Percentiles rank a stretch among this genome's conserved stretches.
Conservation (phyloP, 2,797 vertebrate genomes). For the Danio aesculapii region DNA sequence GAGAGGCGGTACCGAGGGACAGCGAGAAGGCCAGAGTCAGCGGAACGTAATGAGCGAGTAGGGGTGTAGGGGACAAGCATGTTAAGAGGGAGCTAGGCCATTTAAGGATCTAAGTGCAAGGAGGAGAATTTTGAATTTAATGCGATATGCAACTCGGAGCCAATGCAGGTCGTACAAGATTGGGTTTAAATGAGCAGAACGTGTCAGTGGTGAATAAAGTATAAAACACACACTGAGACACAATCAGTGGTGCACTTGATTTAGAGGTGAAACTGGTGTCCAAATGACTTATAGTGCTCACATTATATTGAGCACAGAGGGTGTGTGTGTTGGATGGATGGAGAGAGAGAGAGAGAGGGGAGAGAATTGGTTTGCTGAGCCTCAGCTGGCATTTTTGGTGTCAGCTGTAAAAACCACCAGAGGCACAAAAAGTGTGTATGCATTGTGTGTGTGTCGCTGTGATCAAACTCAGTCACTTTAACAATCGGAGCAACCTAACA, state of each 20-base stretch:
- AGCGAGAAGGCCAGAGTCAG: too few species aligned
- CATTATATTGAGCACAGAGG: conserved; percentile 5
- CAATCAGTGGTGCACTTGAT: neutral
- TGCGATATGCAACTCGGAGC: too few species aligned
- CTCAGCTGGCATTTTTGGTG: conserved; percentile 2
- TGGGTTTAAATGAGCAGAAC: too few species aligned
- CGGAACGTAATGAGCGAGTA: too few species aligned
- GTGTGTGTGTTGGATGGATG: too few species aligned
- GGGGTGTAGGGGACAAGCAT: too few species aligned
- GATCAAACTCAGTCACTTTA: neutral
- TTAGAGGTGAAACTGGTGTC: conserved; percentile 3
- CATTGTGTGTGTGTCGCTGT: neutral
- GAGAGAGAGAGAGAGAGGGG: neutral
- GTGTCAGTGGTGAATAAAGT: neutral
- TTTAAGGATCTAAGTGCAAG: too few species aligned
- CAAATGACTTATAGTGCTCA: neutral
- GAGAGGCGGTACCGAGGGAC: too few species aligned
- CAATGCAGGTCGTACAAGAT: too few species aligned
- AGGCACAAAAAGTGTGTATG: neutral
- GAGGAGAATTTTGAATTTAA: too few species aligned
- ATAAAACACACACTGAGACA: neutral
- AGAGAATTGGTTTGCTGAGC: neutral
- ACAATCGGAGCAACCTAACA: conserved; percentile 5
- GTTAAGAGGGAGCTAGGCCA: too few species aligned
- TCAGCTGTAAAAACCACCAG: neutral